phyloP scores from a whole-genome alignment of 2,113 vertebrate species.

The Lasiurus cinereus region DNA sequence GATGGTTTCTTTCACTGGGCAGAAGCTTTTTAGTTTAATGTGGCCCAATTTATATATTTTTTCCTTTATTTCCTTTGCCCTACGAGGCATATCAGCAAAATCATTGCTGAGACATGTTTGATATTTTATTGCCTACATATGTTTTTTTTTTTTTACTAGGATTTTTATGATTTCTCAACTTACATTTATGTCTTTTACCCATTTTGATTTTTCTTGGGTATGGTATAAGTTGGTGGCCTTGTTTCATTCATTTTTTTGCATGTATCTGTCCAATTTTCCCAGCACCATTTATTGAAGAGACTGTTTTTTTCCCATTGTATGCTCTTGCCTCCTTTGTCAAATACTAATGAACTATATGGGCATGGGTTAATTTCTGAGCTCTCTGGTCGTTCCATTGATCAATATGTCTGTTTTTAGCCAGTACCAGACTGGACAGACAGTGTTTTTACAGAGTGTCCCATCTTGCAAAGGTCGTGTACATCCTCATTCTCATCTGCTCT shows the following conservation, averaged over 20 bases:
- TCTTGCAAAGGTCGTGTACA: not conserved
- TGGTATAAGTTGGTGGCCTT: not conserved
- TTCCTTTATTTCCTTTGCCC: not conserved
- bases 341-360: not conserved
- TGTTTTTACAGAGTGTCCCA: not conserved
- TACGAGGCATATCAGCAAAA: not conserved
- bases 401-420: not conserved
- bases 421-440: not conserved
- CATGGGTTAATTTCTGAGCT: not conserved
- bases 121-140: not conserved
- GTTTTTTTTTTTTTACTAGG: not conserved
- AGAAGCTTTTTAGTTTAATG: not conserved
- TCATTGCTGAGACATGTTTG: not conserved
- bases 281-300: not conserved
- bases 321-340: not conserved
- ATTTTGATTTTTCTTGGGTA: not conserved
- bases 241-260: not conserved
- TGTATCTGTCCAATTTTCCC: not conserved
- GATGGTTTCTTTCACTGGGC: not conserved
- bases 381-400: not conserved
- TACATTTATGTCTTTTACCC: not conserved
- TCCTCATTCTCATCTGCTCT: not conserved
- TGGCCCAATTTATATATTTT: not conserved
- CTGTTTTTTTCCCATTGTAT: not conserved
- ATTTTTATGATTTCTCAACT: not conserved